Percentiles rank a stretch among this genome's conserved stretches.
These are phyloP conservation scores for Macrotis lagotis DNA, from an alignment of 2,113 vertebrate species.

Conservation along the genomic window DNA sequence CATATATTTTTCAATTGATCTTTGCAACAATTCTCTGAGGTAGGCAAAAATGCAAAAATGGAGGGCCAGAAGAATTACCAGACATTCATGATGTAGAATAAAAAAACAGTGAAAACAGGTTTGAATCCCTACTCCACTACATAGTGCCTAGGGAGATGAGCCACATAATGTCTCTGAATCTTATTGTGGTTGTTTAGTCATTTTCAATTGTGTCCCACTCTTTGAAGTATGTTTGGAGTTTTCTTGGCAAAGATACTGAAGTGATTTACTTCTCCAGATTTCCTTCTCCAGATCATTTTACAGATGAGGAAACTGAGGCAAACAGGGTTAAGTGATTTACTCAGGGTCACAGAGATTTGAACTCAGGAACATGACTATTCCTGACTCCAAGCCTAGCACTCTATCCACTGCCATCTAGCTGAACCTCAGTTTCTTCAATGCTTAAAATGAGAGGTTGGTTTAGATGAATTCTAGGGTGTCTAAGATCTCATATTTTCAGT, in stretches of 20 bases:
- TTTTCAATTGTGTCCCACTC: too few species aligned
- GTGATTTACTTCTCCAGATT: too few species aligned
- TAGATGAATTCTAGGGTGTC: background rate
- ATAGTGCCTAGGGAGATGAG: background rate
- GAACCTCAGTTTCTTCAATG: background rate
- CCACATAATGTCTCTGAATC: background rate
- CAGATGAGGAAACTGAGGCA: too few species aligned
- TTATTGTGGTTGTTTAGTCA: too few species aligned
- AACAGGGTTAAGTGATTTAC: too few species aligned
- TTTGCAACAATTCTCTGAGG: background rate
- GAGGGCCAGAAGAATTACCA: background rate
- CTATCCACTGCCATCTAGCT: background rate
- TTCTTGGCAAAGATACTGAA: too few species aligned
- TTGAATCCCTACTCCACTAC: too few species aligned
- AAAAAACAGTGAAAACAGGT: background rate
- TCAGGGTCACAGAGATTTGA: too few species aligned
- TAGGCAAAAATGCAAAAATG: background rate
- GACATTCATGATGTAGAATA: background rate
- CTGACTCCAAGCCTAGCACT: background rate
- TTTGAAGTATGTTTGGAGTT: too few species aligned
- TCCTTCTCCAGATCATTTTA: too few species aligned
- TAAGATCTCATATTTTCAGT: background rate
- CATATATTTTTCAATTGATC: background rate
- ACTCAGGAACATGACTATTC: background rate
- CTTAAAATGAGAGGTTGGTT: background rate